Conservation (phyloP, 2,797 vertebrate species). For the Eospalax fontanierii region DNA sequence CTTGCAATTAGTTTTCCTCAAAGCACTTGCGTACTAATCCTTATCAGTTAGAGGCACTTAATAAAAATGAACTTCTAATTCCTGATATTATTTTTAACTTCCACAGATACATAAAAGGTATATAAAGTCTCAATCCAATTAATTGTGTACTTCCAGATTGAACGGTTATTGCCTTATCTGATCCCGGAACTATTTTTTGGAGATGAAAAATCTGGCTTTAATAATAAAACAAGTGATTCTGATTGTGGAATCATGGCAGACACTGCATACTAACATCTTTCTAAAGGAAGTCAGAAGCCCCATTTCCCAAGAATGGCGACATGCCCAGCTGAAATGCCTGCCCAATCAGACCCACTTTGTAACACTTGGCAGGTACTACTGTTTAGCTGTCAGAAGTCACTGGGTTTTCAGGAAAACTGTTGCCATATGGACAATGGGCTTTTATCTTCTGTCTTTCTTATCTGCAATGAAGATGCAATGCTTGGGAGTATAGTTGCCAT, state of each 20-base stretch:
- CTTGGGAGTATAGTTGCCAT: neutral
- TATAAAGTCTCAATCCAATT: neutral
- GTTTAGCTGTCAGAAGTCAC: conserved; percentile 33
- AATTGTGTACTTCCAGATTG: conserved; percentile 1
- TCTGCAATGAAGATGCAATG: neutral
- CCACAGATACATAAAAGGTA: conserved; percentile 6
- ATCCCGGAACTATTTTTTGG: neutral
- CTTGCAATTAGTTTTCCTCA: conserved; percentile 52
- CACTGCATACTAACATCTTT: neutral
- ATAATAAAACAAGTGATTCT: conserved; percentile 50
- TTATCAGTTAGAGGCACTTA: neutral
- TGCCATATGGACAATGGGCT: neutral
- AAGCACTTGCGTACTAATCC: conserved; percentile 49
- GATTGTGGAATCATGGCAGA: neutral
- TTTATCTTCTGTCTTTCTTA: neutral
- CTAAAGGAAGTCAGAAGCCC: neutral
- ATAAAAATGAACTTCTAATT: neutral
- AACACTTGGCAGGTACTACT: neutral
- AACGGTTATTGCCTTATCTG: neutral
- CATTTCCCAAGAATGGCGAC: neutral
- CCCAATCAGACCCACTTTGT: neutral
- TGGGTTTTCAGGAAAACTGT: conserved; percentile 36
- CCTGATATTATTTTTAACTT: conserved; percentile 20
- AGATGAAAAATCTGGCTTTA: conserved; percentile 31
- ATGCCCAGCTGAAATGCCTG: neutral